Evolutionary conservation across 2,888 invertebrate genomes (phyloP).

Genomic region (Parapristionchus giblindavisi): DNA sequence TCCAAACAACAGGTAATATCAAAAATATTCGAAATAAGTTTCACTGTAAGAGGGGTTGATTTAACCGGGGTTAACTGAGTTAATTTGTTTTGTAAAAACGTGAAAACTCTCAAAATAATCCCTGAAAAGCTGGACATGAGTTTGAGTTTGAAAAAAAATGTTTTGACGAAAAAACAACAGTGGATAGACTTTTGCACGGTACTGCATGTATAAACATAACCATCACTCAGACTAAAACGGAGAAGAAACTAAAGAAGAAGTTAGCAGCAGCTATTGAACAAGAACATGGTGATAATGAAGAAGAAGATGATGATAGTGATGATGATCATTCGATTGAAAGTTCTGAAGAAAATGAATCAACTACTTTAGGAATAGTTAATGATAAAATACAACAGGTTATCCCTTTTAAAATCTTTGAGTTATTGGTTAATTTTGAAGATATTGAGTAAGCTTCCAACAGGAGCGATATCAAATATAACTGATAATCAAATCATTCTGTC

Average conservation of each 20-base stretch:
- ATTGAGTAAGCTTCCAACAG: not conserved
- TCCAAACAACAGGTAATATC: constrained; percentile 58
- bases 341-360: not conserved
- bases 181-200: not conserved
- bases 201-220: not conserved
- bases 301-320: not conserved
- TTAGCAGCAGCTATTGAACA: not conserved
- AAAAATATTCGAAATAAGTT: constrained; percentile 13
- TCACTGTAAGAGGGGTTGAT: no score
- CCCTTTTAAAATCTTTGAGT: not conserved
- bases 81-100: no score
- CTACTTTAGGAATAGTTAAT: not conserved
- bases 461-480: not conserved
- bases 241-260: constrained; percentile 31
- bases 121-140: no score
- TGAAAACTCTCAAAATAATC: no score
- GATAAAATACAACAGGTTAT: constrained; percentile 15
- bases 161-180: not conserved
- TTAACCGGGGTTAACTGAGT: no score
- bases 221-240: constrained; percentile 11
- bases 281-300: not conserved
- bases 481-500: constrained; percentile 4
- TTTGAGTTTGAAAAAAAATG: no score
- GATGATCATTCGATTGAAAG: not conserved
- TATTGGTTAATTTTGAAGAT: not conserved